phyloP scores from a whole-genome alignment of 2,113 vertebrate species.

The Athene cunicularia region DNA sequence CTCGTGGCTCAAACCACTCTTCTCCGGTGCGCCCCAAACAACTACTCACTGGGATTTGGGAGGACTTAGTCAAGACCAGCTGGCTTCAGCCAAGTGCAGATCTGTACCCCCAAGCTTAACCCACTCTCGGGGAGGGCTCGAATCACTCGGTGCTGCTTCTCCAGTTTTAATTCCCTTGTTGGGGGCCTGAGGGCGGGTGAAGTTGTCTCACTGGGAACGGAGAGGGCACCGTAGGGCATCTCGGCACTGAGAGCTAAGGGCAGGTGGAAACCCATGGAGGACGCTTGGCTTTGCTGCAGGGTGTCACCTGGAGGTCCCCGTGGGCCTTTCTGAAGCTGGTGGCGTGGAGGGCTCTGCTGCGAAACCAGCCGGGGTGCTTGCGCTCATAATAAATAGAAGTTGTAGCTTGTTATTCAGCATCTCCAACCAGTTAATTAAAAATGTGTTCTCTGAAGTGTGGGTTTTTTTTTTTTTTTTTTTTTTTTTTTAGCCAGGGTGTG shows the following conservation, averaged over 20 bases:
- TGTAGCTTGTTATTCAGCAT: background rate
- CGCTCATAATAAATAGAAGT: background rate
- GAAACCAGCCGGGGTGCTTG: background rate
- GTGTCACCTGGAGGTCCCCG: fast-evolving
- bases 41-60: fast-evolving
- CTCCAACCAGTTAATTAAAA: background rate
- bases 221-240: background rate
- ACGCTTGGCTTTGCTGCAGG: background rate
- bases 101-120: background rate
- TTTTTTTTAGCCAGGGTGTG: background rate
- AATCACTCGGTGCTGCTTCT: background rate
- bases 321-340: fast-evolving
- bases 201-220: background rate
- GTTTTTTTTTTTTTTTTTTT: too few species aligned
- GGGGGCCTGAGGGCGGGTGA: background rate
- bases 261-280: background rate
- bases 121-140: background rate
- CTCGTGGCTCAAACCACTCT: background rate
- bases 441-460: background rate
- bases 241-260: background rate
- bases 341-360: background rate
- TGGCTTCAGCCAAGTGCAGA: background rate
- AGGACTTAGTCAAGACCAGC: background rate
- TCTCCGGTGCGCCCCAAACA: background rate
- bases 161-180: background rate